Base-by-base conservation (phyloP, 2,113 vertebrate genomes). In the Neodontobutis hainanensis region DNA sequence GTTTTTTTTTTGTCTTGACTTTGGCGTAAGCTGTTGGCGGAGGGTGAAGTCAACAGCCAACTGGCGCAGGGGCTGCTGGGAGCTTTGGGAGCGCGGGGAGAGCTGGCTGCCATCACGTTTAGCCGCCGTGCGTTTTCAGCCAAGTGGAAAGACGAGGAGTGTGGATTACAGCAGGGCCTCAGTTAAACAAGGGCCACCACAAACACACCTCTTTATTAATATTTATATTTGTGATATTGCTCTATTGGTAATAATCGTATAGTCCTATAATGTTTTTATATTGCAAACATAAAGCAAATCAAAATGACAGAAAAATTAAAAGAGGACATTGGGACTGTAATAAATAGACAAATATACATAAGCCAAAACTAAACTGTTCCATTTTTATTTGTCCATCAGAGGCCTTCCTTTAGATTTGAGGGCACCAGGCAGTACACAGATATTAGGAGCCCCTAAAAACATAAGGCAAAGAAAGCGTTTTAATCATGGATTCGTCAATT, bases 31-130 rank as follows among this genome's bases (percentile, higher is more conserved):
- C 52, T 11, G 5, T 2, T 5, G 11, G 27, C n/a, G 52, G 72
- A 69, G 76, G 84, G 71, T 67, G 45, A 71, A 86, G 72, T 77
- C 75, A 11, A 52, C 50, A 52, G 90, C 92, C 92, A 93, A 90
- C 90, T 92, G 91, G 91, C 90, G 81, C 80, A 46, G 73, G 82
- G 80, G 34, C 68, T 85, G 87, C 82, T 80, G 78, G 75, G 85
- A 87, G 77, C 78, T 70, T 60, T 14, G 56, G 56, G 47, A 38
- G 32, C 27, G 65, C 68, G 78, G 3, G 47, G 47, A 16, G 48
- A 10, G 8, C 15, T 7, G 9, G 58, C 73, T 59, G 62, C 85
- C 85, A 84, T 75, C 90, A 90, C 90, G 88, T 88, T 90, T 85
- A 89, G 87, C 87, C 87, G 80, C 76, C 89, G 91, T 73, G 81